phyloP scores from a whole-genome alignment of 2,888 invertebrate species.

The Caenorhabditis parvicauda region DNA sequence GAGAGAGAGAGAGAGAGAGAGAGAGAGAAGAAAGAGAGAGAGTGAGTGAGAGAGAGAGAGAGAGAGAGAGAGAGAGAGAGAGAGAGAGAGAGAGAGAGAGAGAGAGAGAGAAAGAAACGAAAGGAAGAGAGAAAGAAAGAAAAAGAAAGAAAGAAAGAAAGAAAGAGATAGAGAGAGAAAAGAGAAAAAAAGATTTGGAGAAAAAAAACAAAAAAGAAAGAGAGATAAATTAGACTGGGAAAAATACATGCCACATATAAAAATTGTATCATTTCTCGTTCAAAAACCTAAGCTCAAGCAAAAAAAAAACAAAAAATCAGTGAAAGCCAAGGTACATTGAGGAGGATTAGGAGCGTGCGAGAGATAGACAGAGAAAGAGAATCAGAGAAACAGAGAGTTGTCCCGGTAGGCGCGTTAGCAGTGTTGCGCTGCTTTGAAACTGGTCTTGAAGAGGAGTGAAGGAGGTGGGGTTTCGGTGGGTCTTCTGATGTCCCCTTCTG shows the following conservation, averaged over 20 bases:
- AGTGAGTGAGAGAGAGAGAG: slow-evolving; percentile 7
- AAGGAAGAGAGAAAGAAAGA: slow-evolving; percentile 3
- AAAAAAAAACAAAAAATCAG: not conserved
- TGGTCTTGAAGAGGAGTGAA: too few relatives aligned
- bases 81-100: slow-evolving; percentile 5
- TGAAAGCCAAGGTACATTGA: too few relatives aligned
- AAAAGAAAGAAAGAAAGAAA: slow-evolving; percentile 16
- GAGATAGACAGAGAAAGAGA: too few relatives aligned
- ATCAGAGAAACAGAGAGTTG: too few relatives aligned
- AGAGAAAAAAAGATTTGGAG: slow-evolving; percentile 12
- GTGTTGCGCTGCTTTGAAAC: too few relatives aligned
- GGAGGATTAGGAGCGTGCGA: too few relatives aligned
- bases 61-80: slow-evolving; percentile 4
- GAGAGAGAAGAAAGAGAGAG: slow-evolving; percentile 4
- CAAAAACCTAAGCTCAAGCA: too few relatives aligned
- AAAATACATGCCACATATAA: too few relatives aligned
- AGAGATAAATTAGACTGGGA: slow-evolving; percentile 1
- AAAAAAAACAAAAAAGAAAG: slow-evolving; percentile 1
- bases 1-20: slow-evolving; percentile 4
- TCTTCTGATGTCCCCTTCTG: too few relatives aligned
- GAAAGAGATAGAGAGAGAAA: slow-evolving; percentile 13
- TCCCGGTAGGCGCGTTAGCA: too few relatives aligned
- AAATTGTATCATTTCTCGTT: too few relatives aligned
- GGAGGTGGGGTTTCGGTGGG: too few relatives aligned
- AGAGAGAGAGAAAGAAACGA: not conserved